phyloP scores from a whole-genome alignment of 2,888 invertebrate genomes.

The Pomacea canaliculata region DNA sequence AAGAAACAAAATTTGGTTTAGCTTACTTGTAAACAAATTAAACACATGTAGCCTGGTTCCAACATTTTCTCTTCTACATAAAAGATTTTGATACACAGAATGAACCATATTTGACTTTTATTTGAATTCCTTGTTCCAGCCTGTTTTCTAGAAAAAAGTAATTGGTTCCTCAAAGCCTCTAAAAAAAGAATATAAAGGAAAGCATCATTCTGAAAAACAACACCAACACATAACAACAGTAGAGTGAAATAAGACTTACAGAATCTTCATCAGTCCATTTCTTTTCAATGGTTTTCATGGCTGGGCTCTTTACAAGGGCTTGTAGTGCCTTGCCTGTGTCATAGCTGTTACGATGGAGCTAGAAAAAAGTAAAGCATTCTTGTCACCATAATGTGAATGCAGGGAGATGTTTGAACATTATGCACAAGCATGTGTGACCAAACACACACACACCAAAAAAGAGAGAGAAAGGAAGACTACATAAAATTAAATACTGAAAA shows the following conservation, averaged over 20 bases:
- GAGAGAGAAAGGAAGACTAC: not conserved
- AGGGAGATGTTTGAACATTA: not conserved
- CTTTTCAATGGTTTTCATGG: conserved; percentile 96
- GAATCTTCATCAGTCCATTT: conserved; percentile 99
- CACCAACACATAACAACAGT: too few relatives aligned
- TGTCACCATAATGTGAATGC: not conserved
- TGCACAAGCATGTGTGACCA: not conserved
- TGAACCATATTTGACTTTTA: too few relatives aligned
- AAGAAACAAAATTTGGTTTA: too few relatives aligned
- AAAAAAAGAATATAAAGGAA: too few relatives aligned
- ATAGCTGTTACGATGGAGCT: conserved; percentile 95
- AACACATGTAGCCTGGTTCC: too few relatives aligned
- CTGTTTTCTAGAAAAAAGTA: too few relatives aligned
- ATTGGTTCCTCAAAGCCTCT: too few relatives aligned
- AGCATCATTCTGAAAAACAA: too few relatives aligned
- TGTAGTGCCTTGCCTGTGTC: conserved; percentile 96
- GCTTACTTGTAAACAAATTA: too few relatives aligned
- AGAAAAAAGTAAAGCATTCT: conserved; percentile 40
- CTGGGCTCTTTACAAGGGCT: conserved; percentile 96
- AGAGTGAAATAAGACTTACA: conserved; percentile 67
- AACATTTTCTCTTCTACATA: too few relatives aligned
- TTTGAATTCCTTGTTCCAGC: too few relatives aligned
- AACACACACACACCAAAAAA: not conserved
- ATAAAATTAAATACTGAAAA: not conserved
- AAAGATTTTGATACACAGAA: too few relatives aligned